These are phyloP conservation scores for Bombus affinis DNA, from an alignment of 1,140 invertebrate species.

Conservation along the genomic window DNA sequence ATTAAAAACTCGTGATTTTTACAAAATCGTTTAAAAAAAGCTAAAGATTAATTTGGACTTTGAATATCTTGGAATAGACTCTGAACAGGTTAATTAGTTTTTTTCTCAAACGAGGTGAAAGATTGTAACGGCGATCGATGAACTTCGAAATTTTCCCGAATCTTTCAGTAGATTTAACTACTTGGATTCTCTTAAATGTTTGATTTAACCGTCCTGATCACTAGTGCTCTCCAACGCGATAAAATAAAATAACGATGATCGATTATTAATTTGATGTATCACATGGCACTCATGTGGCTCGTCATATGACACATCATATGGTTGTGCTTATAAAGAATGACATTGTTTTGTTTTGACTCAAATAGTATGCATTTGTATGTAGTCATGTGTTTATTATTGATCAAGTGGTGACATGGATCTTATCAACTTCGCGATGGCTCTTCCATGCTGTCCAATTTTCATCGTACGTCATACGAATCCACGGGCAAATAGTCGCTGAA, in stretches of 20 bases:
- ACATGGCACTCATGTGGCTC: too few species aligned
- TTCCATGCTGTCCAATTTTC: too few species aligned
- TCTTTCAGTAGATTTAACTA: background rate
- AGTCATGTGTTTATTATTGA: background rate
- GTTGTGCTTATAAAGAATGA: background rate
- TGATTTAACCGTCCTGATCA: background rate
- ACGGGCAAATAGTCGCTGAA: background rate
- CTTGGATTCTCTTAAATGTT: background rate
- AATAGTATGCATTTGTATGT: background rate
- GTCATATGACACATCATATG: background rate
- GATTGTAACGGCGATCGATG: too few species aligned
- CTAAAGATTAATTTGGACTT: background rate
- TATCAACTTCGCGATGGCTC: conserved; percentile 1
- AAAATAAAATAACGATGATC: background rate
- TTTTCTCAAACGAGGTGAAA: too few species aligned
- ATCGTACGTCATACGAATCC: background rate
- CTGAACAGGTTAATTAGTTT: background rate
- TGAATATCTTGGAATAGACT: background rate
- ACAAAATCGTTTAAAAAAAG: background rate
- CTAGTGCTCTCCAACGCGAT: background rate
- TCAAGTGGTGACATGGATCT: background rate
- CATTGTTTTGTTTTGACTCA: background rate
- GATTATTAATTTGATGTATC: background rate
- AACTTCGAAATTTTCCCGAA: too few species aligned
- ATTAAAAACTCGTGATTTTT: background rate